Evolutionary conservation across 2,888 invertebrate species (phyloP).

Genomic region (Reticulitermes lucifugus): DNA sequence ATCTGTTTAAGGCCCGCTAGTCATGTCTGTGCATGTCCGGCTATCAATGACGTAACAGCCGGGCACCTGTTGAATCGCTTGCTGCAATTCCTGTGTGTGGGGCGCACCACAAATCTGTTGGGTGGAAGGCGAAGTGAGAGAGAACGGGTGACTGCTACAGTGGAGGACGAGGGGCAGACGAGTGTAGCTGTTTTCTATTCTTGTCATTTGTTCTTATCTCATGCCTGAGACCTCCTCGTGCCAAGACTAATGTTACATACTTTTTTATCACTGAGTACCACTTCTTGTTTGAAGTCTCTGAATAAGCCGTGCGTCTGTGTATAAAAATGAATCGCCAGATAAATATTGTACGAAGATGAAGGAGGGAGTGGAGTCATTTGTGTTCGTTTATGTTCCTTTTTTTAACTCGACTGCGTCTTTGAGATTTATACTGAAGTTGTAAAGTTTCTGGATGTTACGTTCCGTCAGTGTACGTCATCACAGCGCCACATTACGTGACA

Average conservation of each 20-base stretch:
- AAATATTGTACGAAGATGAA: conserved; percentile 36
- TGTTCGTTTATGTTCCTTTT: too few relatives aligned
- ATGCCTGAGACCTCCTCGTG: background rate
- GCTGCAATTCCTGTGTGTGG: background rate
- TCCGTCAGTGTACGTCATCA: too few relatives aligned
- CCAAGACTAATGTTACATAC: conserved; percentile 42
- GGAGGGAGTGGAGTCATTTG: too few relatives aligned
- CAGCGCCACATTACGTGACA: too few relatives aligned
- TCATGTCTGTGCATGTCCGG: conserved; percentile 9
- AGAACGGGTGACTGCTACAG: background rate
- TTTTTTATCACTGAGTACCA: conserved; percentile 26
- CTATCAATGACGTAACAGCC: background rate
- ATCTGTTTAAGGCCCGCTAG: background rate
- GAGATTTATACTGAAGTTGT: too few relatives aligned
- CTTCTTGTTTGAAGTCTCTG: conserved; percentile 14
- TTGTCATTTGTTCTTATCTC: conserved; percentile 1
- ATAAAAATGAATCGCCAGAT: conserved; percentile 39
- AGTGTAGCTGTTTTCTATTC: background rate
- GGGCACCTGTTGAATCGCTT: conserved; percentile 40
- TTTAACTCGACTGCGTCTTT: too few relatives aligned
- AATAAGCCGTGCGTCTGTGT: background rate
- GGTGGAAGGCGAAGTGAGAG: background rate
- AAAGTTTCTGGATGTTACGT: too few relatives aligned
- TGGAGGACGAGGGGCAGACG: background rate
- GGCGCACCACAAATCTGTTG: background rate